Base-by-base conservation (phyloP, 2,888 invertebrate species). In the Pyrocoelia pectoralis region DNA sequence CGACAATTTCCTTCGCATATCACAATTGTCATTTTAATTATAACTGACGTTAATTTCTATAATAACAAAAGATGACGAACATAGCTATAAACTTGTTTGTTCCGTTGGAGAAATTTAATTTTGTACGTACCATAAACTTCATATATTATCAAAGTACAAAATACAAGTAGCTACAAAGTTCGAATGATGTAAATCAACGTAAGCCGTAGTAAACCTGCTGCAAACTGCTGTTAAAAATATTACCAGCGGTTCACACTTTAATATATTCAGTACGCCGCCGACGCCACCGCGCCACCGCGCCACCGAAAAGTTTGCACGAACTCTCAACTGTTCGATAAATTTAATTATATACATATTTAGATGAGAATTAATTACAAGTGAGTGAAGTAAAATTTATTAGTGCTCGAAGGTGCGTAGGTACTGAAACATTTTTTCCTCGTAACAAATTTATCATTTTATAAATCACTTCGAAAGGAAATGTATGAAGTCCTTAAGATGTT, bases 291-390 rank as follows among this genome's bases (percentile, higher is more conserved):
- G 33, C 33, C 33, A 52, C 56, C 33, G n/a, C n/a, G n/a, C 33
- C 33, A 52, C 52, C 46, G 40, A 61, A 56, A 61, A 61, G 61
- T 61, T 61, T 46, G 52, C 40, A 52, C 51, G 15, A 52, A 61
- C 56, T 56, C 52, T n/a, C 41, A 56, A 61, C 41, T 61, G 61
- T 61, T 61, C 56, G 56, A 61, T 61, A 56, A 61, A 61, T 61
- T 61, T 61, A 61, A 61, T 56, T 61, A 56, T 57, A 51, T 28
- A 58, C 43, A 38, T 56, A 57, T 43, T 58, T 28, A 29, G 43
- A 58, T 14, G 28, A 29, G 52, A 51, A 58, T 58, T 58, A 58
- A 58, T 58, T 58, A 46, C 28, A 41, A 43, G 15, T 41, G 58
- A 58, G 15, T 43, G 51, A 51, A 52, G 52, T 29, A 52, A 54